Percentiles rank a stretch among this genome's conserved stretches.
These are phyloP conservation scores for Zaprionus lineosus DNA, from an alignment of 2,888 invertebrate genomes.

Conservation along the genomic window DNA sequence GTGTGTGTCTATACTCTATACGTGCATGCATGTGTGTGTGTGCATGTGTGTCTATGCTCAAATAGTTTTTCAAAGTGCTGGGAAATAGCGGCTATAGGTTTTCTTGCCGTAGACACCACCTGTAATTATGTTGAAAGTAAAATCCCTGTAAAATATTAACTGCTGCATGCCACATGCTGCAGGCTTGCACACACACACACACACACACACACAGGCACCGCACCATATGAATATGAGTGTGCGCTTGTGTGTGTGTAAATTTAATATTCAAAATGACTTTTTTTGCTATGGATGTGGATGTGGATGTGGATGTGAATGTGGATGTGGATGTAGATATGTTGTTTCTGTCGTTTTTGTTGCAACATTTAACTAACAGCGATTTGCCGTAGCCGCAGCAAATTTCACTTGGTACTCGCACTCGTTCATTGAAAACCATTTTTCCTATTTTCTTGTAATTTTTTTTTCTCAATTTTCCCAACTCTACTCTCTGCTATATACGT, in stretches of 20 bases:
- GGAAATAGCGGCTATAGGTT: slow-evolving; percentile 32
- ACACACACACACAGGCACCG: too few relatives aligned
- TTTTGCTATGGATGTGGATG: too few relatives aligned
- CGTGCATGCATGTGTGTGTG: slow-evolving; percentile 21
- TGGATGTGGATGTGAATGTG: too few relatives aligned
- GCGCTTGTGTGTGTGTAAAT: slow-evolving; percentile 29
- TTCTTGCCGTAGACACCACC: slow-evolving; percentile 57
- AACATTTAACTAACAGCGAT: slow-evolving; percentile 57
- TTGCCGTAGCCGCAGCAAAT: slow-evolving; percentile 44
- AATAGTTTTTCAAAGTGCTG: slow-evolving; percentile 72
- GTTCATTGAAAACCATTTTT: slow-evolving; percentile 61
- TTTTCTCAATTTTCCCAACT: slow-evolving; percentile 19
- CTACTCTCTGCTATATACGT: too few relatives aligned
- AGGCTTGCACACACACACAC: slow-evolving; percentile 10
- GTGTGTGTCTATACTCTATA: slow-evolving; percentile 23
- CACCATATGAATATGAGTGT: not conserved
- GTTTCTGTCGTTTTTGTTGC: slow-evolving; percentile 21
- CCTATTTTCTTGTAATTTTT: slow-evolving; percentile 8
- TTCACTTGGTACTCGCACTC: slow-evolving; percentile 17
- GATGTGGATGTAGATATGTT: too few relatives aligned
- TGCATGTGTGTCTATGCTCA: slow-evolving; percentile 44
- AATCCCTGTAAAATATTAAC: slow-evolving; percentile 74
- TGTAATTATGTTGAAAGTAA: slow-evolving; percentile 78
- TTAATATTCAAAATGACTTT: slow-evolving; percentile 63
- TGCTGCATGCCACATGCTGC: slow-evolving; percentile 65